These are phyloP conservation scores for Chrysogorgia sp. DNA, from an alignment of 92 coral and sea anemone genomes.

Conservation along the genomic window DNA sequence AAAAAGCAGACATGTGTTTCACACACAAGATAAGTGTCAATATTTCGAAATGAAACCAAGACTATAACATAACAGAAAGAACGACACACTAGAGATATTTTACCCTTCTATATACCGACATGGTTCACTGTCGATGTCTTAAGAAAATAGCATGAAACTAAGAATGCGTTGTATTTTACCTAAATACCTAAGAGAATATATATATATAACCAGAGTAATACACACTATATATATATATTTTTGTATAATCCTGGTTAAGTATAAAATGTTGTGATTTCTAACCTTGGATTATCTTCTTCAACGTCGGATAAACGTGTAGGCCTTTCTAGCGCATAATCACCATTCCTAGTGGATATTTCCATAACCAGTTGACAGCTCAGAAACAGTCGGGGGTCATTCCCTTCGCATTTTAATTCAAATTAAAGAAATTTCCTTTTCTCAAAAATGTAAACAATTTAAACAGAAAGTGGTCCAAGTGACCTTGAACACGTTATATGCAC, in stretches of 20 bases:
- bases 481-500: not conserved
- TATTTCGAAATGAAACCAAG: too few relatives aligned
- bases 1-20: too few relatives aligned
- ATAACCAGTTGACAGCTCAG: conserved; percentile 18
- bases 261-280: not conserved
- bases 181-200: too few relatives aligned
- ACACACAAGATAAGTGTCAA: too few relatives aligned
- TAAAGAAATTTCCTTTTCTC: not conserved
- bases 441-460: conserved; percentile 31
- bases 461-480: conserved; percentile 1
- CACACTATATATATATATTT: not conserved
- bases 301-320: conserved; percentile 4
- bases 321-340: conserved; percentile 26
- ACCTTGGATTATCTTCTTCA: conserved; percentile 22
- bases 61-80: too few relatives aligned
- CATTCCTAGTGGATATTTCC: conserved; percentile 42
- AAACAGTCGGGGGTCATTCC: conserved; percentile 41
- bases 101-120: too few relatives aligned
- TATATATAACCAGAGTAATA: too few relatives aligned
- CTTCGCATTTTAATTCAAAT: conserved; percentile 40
- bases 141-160: too few relatives aligned
- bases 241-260: not conserved
- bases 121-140: too few relatives aligned
- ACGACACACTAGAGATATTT: too few relatives aligned
- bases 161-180: too few relatives aligned